These are phyloP conservation scores for Piaya cayana DNA, from an alignment of 2,113 vertebrate species.

Conservation along the genomic window DNA sequence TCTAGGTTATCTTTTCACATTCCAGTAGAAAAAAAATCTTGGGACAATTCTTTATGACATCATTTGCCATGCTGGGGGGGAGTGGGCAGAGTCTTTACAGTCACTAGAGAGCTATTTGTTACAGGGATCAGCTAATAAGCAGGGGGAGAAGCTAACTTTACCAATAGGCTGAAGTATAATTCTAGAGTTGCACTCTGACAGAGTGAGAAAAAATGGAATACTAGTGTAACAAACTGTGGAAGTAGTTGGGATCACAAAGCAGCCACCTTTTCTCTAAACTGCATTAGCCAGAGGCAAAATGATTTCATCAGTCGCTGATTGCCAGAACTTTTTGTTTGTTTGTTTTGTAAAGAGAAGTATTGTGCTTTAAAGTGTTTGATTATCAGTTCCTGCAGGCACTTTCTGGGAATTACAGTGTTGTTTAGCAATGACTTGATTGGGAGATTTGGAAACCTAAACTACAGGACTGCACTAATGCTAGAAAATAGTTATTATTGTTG, in stretches of 20 bases:
- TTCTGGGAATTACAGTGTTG: background rate
- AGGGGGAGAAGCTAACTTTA: background rate
- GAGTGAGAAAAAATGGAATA: background rate
- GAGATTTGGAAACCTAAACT: background rate
- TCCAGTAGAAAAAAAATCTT: background rate
- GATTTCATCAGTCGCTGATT: background rate
- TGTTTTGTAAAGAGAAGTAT: background rate
- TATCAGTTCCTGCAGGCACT: background rate
- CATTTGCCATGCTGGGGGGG: no score
- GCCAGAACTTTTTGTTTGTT: background rate
- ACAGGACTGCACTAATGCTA: background rate
- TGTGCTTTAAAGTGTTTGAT: background rate
- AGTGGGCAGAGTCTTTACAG: background rate
- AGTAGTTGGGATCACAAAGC: background rate
- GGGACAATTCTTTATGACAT: background rate
- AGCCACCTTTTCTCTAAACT: slow-evolving; percentile 3
- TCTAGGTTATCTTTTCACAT: background rate
- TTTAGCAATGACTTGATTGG: background rate
- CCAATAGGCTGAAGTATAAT: background rate
- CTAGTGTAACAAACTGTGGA: background rate
- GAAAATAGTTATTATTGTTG: background rate
- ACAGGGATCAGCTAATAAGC: background rate
- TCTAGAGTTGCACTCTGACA: background rate
- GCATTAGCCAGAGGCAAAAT: slow-evolving; percentile 36
- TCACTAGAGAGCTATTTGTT: background rate